Evolutionary conservation across 64 coral and sea anemone species (phyloP), one percentile per base, ranked within the genome.

Genomic region (Platygyra sinensis): DNA sequence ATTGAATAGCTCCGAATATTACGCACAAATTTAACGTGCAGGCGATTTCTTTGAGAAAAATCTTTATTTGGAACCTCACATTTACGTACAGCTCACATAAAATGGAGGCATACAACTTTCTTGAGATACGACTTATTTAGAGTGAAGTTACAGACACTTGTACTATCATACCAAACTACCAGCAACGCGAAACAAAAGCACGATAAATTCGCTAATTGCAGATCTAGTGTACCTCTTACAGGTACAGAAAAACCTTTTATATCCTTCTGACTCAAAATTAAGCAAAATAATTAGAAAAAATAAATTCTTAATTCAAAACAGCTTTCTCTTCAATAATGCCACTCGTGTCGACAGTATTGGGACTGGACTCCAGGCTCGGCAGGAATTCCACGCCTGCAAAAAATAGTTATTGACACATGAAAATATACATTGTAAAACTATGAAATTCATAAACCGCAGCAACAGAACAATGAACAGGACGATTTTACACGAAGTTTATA

Each of bases 301-400:
- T 25, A 28, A n/a, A 27, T 27, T 69, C n/a, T 69, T 69, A 24
- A 29, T 27, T 27, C 9, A 46, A 46, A 46, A 10, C 9, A 69
- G 22, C 22, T 11, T 69, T 69, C 10, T 69, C 65, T 69, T 69
- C 10, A 69, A n/a, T 27, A 24, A 25, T 69, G 8, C 93, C 93
- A 94, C 27, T 94, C 93, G 46, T 94, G 71, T 60, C 93, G 79
- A 75, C 93, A 94, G 72, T 87, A 94, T 52, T 90, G 87, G 27
- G 93, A 79, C 80, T 94, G 51, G 32, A 94, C 59, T 46, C 86
- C 93, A 74, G 86, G 86, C 55, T 94, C 88, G 24, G 93, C 93
- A 17, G 93, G 93, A 62, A 94, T 94, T 1, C 89, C 93, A 60
- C 93, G 89, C 90, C 90, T 92, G 16, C 13, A 78, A 79, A 5